Evolutionary conservation across 2,888 invertebrate species (phyloP).

Genomic region (Girardia tigrina): DNA sequence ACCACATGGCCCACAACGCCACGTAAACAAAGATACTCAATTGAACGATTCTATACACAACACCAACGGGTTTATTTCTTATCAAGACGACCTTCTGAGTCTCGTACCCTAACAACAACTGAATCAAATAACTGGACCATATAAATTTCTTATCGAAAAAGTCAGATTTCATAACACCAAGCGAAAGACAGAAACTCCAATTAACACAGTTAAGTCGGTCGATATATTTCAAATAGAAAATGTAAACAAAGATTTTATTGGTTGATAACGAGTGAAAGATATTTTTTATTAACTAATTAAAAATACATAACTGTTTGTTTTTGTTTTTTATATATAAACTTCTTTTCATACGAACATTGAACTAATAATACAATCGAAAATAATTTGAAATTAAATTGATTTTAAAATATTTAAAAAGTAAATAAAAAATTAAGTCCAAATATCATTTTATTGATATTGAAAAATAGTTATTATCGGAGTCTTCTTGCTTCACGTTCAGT

Average conservation of each 20-base stretch:
- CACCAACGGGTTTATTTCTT: slow-evolving; percentile 50
- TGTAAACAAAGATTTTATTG: neutral
- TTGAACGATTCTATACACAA: slow-evolving; percentile 51
- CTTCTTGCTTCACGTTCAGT: slow-evolving; percentile 99
- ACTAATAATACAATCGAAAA: no score
- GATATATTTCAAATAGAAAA: no score
- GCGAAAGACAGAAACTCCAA: neutral
- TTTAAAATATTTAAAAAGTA: no score
- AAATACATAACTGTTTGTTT: no score
- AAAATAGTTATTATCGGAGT: slow-evolving; percentile 63
- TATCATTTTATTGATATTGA: no score
- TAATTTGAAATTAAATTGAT: no score
- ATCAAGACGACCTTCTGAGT: slow-evolving; percentile 52
- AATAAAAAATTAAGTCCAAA: no score
- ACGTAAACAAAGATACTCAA: slow-evolving; percentile 50
- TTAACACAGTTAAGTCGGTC: no score
- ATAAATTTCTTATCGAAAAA: neutral
- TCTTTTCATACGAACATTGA: no score
- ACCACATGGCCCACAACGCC: slow-evolving; percentile 52
- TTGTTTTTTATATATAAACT: no score
- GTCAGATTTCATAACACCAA: neutral
- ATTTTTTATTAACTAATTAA: no score
- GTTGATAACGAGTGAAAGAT: no score
- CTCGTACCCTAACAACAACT: slow-evolving; percentile 48
- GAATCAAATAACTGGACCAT: neutral